phyloP scores from a whole-genome alignment of 2,113 vertebrate species.

The cat (Felis catus) region DNA sequence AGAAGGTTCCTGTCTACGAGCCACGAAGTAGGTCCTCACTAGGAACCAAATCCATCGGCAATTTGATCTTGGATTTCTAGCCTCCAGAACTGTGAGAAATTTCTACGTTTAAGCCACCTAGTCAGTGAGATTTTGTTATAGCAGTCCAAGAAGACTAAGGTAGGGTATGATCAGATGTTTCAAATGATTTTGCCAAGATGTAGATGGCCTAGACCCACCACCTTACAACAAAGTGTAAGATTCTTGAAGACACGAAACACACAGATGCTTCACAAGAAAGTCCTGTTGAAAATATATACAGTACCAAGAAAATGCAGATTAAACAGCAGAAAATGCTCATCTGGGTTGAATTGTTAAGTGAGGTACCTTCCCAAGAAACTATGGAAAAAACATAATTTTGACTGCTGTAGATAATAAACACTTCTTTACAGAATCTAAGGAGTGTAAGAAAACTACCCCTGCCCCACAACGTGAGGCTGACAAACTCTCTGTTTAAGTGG shows the following conservation, averaged over 20 bases:
- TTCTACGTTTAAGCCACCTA: neutral
- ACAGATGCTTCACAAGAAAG: neutral
- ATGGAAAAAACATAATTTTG: neutral
- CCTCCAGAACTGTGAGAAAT: neutral
- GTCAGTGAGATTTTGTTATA: neutral
- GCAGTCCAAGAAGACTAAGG: neutral
- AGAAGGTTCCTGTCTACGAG: neutral
- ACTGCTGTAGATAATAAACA: neutral
- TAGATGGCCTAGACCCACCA: neutral
- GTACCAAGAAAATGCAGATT: neutral
- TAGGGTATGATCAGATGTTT: neutral
- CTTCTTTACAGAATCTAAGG: neutral
- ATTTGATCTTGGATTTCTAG: neutral
- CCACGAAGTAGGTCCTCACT: neutral
- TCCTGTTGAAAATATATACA: neutral
- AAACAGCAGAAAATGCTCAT: neutral
- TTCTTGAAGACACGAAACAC: neutral
- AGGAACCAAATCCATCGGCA: neutral
- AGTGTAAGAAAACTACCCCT: neutral
- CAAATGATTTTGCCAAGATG: neutral
- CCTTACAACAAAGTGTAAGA: neutral
- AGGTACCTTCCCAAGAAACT: neutral
- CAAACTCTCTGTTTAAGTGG: slow-evolving; percentile 1
- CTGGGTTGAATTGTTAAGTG: neutral
- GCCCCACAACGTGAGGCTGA: neutral